Evolutionary conservation across 1,140 invertebrate species (phyloP), one percentile per base, ranked within the genome.

Genomic region (Zaprionus inermis): DNA sequence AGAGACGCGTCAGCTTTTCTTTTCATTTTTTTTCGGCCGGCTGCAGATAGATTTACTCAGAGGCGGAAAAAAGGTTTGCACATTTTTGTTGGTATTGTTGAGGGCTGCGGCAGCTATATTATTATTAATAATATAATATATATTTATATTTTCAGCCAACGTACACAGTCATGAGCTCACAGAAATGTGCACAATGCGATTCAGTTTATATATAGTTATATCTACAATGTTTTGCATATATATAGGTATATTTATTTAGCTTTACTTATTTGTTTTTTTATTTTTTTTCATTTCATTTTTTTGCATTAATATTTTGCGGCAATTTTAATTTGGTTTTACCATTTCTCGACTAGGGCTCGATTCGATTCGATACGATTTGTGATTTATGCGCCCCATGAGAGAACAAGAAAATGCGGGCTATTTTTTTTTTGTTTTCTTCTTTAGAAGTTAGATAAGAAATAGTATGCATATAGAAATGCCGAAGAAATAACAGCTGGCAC

Each of bases 101-200:
- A 28, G n/a, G 56, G 54, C 65, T 68, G 51, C 38, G 32, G 24
- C 67, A 76, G 82, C 83, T 79, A 82, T 88, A n/a, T 85, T 79
- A 82, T 81, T 76, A 73, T 75, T 75, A 28, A 28, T 28, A 66
- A 74, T 79, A 72, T 77, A 65, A 49, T 73, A 77, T 66, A 74
- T 73, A 44, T 64, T 18, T 67, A 28, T 57, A 24, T 69, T 57
- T 51, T 32, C 46, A 51, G 57, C 51, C 32, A 49, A 30, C 38
- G 22, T 14, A 34, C 57, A 28, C 24, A 36, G 22, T 32, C 38
- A 10, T 22, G 28, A 52, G 30, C 5, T 7, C 30, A 32, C 30
- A 32, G 10, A 18, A 28, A 28, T 63, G 58, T 52, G 60, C 46
- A 61, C 58, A 55, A 51, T 63, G 22, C 22, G 22, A 30, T 34